phyloP scores from a whole-genome alignment of 2,113 vertebrate genomes.

The Glareola pratincola region DNA sequence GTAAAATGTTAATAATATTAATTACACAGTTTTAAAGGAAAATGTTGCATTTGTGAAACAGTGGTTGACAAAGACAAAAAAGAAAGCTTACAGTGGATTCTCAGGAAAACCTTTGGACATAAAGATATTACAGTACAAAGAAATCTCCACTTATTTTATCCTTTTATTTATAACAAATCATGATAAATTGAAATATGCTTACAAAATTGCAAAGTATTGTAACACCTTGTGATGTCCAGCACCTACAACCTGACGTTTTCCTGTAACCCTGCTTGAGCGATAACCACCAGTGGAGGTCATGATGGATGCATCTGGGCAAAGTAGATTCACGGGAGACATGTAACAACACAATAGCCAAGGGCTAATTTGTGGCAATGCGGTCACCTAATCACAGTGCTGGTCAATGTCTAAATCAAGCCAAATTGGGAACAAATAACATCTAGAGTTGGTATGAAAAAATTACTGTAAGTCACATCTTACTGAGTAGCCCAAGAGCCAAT shows the following conservation, averaged over 20 bases:
- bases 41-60: background rate
- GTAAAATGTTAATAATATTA: background rate
- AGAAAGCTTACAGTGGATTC: background rate
- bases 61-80: background rate
- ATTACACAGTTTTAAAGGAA: background rate
- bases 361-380: background rate
- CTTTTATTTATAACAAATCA: background rate
- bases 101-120: background rate
- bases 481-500: background rate
- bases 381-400: background rate
- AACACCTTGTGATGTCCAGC: background rate
- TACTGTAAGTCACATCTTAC: background rate
- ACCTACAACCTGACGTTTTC: background rate
- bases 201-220: background rate
- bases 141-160: background rate
- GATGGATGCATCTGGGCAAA: background rate
- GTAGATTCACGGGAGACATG: background rate
- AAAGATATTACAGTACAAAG: background rate
- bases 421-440: background rate
- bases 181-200: background rate
- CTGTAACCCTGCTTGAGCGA: background rate
- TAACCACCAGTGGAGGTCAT: background rate
- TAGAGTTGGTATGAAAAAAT: background rate
- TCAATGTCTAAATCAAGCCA: background rate
- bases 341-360: background rate